Percentiles rank a stretch among this genome's conserved stretches.
phyloP scores from a whole-genome alignment of 2,113 vertebrate species.

The Callipepla californica region DNA sequence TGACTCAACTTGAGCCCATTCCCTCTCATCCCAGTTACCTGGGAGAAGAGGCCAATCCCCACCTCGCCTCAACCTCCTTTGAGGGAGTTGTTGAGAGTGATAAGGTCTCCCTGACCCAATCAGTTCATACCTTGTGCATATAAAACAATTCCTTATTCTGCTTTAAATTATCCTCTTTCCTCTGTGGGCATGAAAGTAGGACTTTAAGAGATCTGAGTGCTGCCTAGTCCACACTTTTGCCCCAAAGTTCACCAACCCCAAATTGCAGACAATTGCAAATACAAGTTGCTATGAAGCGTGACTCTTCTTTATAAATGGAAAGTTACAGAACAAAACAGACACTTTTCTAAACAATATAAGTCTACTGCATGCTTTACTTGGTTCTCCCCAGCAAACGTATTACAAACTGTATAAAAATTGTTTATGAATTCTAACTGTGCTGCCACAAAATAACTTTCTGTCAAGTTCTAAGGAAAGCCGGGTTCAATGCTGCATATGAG shows the following conservation, averaged over 20 bases:
- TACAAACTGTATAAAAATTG: background rate
- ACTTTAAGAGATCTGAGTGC: background rate
- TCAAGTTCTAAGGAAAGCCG: background rate
- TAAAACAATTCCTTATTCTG: background rate
- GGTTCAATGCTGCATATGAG: background rate
- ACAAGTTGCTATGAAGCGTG: rapidly evolving
- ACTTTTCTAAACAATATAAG: background rate
- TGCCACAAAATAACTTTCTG: background rate
- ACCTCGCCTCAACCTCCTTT: background rate
- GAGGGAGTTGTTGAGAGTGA: too few species aligned
- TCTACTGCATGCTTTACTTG: background rate
- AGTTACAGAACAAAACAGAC: background rate
- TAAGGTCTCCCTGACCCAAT: background rate
- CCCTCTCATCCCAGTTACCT: too few species aligned
- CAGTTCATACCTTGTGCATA: background rate
- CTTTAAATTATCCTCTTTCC: background rate
- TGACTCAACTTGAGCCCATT: too few species aligned
- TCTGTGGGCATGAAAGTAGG: background rate
- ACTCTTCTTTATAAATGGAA: background rate
- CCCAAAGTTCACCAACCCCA: background rate
- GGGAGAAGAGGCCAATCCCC: too few species aligned
- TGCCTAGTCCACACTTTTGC: background rate
- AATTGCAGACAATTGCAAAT: background rate
- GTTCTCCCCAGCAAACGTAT: background rate
- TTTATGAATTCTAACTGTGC: background rate